Base-by-base conservation (phyloP, 2,888 invertebrate species). In the Drosophila atripex region DNA sequence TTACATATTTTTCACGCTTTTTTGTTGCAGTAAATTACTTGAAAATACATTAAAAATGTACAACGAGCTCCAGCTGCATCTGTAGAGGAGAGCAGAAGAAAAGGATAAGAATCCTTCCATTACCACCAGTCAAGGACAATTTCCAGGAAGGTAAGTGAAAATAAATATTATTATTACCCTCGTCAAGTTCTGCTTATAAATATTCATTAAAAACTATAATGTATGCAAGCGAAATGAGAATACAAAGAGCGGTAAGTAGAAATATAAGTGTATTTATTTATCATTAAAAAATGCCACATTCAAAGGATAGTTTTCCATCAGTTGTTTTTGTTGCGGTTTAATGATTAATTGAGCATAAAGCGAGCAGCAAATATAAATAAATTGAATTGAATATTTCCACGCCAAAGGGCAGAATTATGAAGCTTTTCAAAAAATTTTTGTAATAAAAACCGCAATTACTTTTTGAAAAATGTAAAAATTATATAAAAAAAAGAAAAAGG, bases 41-140 rank as follows among this genome's bases (percentile, higher is more conserved):
- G 59, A 77, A 84, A 78, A 75, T 63, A 82, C 82, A 84, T 82
- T 82, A 56, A 86, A 85, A 87, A 84, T 84, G 87, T 73, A 71
- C 75, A 71, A 56, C 66, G 55, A 51, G 32, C 68, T 75, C 45
- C 66, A 71, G 45, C 49, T 66, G 66, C 58, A 65, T 54, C 58
- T 68, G 23, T 83, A 75, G 14, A 56, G 41, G 8, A 43, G 12
- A 41, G 32, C 28, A 53, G 30, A 12, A 47, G 21, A 41, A 49
- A 50, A 21, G 16, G 35, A 60, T 46, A 60, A 70, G 70, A 47
- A 52, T 60, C 51, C 53, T 21, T 9, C 14, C 35, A 43, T 35
- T 39, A 9, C n/a, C 38, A 52, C 9, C 21, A 41, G 6, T 54
- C 46, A 41, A 57, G 43, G 43, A 58, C 54, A 63, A 32, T 25